Base-by-base conservation (phyloP, 2,888 invertebrate species). In the Pilophorus perplexus region DNA sequence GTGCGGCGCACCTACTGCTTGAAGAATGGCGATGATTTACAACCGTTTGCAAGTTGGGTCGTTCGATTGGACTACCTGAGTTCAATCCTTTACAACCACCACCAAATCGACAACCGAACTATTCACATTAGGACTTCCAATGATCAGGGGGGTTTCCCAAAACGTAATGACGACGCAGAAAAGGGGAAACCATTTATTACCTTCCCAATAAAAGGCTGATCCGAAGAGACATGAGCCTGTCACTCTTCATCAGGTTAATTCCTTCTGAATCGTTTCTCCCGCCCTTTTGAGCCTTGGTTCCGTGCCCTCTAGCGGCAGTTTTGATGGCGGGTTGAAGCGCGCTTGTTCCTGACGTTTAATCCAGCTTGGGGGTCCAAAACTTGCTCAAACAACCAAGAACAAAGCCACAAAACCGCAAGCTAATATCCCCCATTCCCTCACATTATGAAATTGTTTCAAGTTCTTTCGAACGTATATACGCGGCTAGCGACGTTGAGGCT, bases 261-360 rank as follows among this genome's bases (percentile, higher is more conserved):
- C 42, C 42, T 42, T 42, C 42, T 14, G 42, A 42, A 42, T 42
- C 10, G 42, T 42, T 42, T 42, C 42, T 42, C 42, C 16, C 16
- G n/a, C 42, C 33, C 33, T 33, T 33, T 33, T 33, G 33, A 8
- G 33, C 33, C 6, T 33, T 6, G 6, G 12, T 10, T 42, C 42
- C n/a, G n/a, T n/a, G 42, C 42, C 10, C 42, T 14, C 42, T 14
- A 5, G 42, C 42, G 42, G 6, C 42, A 42, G 42, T 42, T 42
- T 42, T 42, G 14, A 14, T 10, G 5, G 10, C 14, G 42, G 14
- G 42, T 42, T 42, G 12, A 42, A n/a, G 5, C 42, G 14, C 14
- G 42, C 14, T 42, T 42, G 42, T 14, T 42, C 14, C 16, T 42
- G 42, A 42, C 42, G 16, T 42, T 42, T 42, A 42, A 42, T 42